Percentiles rank a stretch among this genome's conserved stretches.
These are phyloP conservation scores for Protophormia terraenovae DNA, from an alignment of 2,888 invertebrate species.

Conservation along the genomic window DNA sequence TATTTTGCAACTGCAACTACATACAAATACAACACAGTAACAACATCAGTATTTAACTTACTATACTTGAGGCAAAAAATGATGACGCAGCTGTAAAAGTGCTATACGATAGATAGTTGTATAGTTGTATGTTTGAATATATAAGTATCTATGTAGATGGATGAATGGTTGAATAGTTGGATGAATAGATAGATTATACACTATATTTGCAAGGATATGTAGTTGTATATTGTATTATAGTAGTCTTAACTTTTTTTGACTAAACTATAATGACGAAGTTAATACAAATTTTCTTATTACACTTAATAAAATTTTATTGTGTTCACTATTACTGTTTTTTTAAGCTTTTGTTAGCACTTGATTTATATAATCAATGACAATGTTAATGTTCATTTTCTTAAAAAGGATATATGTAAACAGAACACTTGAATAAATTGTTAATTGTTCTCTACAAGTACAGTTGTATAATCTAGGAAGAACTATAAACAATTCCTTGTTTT, in stretches of 20 bases:
- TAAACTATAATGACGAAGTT: background rate
- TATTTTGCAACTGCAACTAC: background rate
- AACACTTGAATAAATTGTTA: background rate
- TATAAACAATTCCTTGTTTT: background rate
- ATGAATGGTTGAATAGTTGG: background rate
- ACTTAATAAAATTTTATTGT: background rate
- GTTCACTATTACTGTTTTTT: background rate
- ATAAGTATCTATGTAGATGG: background rate
- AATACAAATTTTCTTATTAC: background rate
- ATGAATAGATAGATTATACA: constrained; percentile 1
- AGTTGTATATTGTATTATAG: background rate
- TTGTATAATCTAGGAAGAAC: constrained; percentile 11
- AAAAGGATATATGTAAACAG: background rate
- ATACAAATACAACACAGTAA: background rate
- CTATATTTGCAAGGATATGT: background rate
- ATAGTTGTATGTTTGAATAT: background rate
- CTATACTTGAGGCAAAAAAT: background rate
- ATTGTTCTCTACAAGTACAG: background rate
- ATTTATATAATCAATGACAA: constrained; percentile 10
- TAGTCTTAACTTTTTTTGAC: background rate
- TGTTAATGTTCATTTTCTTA: background rate
- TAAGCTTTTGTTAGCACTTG: background rate
- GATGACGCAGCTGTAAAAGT: constrained; percentile 36
- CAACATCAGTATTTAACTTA: constrained; percentile 49
- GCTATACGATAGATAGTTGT: background rate